Percentiles rank a stretch among this genome's conserved stretches.
Conservation (phyloP, 2,113 vertebrate species). For the Scartelaos histophorus region DNA sequence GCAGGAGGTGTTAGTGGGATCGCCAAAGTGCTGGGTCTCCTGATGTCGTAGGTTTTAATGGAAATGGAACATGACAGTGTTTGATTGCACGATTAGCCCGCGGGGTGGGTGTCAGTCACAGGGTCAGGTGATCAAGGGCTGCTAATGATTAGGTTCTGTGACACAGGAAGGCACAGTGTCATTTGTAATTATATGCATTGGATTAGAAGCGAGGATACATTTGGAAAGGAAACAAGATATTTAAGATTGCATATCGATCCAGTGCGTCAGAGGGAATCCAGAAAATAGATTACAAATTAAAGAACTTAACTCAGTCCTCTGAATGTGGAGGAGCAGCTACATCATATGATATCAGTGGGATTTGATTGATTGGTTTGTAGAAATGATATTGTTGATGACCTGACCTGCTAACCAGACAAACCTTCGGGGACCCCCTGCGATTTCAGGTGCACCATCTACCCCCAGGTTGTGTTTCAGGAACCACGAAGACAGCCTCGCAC, state of each 20-base stretch:
- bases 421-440: no score
- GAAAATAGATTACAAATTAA: no score
- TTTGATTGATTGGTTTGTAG: no score
- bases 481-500: no score
- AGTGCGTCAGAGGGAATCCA: not conserved
- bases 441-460: no score
- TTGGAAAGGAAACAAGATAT: not conserved
- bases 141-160: constrained; percentile 1
- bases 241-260: constrained; percentile 22
- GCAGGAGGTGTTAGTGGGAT: constrained; percentile 41
- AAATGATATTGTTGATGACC: no score
- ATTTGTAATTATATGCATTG: constrained; percentile 17
- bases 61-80: constrained; percentile 58
- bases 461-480: no score
- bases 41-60: constrained; percentile 61
- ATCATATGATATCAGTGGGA: no score
- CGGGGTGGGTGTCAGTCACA: constrained; percentile 36
- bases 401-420: no score
- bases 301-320: no score
- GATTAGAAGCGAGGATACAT: constrained; percentile 8
- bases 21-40: constrained; percentile 54
- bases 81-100: constrained; percentile 53
- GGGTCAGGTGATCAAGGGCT: constrained; percentile 32
- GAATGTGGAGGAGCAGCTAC: no score
- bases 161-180: constrained; percentile 23